Percentiles rank a stretch among this genome's conserved stretches.
These are phyloP conservation scores for Stictonetta naevosa DNA, from an alignment of 2,113 vertebrate species.

Conservation along the genomic window DNA sequence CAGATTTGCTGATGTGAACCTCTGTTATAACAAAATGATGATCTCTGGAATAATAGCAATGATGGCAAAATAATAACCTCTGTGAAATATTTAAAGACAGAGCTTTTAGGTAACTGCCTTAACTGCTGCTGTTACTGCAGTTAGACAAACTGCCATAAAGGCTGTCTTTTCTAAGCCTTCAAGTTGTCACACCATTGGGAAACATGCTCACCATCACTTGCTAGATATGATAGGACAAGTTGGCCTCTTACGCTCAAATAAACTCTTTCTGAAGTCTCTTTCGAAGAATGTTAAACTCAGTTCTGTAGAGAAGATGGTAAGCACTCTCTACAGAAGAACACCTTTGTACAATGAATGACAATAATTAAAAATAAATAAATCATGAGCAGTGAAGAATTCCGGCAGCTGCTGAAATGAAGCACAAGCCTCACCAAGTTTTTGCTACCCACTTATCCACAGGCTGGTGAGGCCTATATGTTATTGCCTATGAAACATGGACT, in stretches of 20 bases:
- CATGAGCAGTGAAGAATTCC: background rate
- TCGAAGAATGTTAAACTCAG: background rate
- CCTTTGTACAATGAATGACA: background rate
- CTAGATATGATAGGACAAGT: background rate
- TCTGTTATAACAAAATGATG: background rate
- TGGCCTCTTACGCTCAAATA: background rate
- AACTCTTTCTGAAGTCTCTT: background rate
- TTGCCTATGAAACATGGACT: background rate
- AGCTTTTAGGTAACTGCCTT: background rate
- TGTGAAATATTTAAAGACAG: background rate
- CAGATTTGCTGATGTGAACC: background rate
- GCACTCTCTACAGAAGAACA: background rate
- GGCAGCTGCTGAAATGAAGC: background rate
- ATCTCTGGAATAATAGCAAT: background rate
- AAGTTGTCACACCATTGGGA: background rate
- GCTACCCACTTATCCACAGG: background rate
- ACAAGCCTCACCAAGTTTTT: background rate
- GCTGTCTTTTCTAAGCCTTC: background rate
- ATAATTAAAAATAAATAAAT: background rate
- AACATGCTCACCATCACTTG: background rate
- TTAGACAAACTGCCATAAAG: background rate
- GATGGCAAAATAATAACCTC: background rate
- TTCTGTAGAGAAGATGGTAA: background rate
- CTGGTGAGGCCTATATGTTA: background rate
- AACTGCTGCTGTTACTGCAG: background rate